Conservation (phyloP, 1,140 invertebrate species). For the Lepidurus arcticus region DNA sequence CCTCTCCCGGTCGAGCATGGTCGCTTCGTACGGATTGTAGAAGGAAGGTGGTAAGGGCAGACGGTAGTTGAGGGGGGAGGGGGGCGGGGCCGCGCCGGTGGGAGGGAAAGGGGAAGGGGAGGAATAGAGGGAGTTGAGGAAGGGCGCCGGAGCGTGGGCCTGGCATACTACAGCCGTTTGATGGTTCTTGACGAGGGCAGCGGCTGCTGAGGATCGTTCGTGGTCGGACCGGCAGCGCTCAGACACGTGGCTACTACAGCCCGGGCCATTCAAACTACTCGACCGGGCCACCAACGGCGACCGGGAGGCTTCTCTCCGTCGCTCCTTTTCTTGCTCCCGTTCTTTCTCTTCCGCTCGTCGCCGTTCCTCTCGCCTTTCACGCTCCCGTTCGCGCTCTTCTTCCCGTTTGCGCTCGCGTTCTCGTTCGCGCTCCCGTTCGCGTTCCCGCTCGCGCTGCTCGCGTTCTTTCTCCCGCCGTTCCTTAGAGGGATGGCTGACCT, state of each 20-base stretch:
- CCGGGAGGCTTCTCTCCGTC: conserved; percentile 18
- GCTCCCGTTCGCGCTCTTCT: conserved; percentile 13
- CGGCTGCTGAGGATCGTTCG: neutral
- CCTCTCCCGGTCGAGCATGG: neutral
- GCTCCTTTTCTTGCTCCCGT: conserved; percentile 35
- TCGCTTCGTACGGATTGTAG: neutral
- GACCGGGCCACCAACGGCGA: conserved; percentile 25
- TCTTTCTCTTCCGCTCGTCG: conserved; percentile 33
- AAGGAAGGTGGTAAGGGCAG: neutral
- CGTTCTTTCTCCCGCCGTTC: conserved; percentile 36
- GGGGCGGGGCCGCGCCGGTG: neutral
- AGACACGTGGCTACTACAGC: neutral
- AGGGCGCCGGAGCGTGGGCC: neutral
- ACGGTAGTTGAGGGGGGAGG: neutral
- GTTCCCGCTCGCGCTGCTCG: conserved; percentile 43
- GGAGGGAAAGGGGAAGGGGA: conserved; percentile 34
- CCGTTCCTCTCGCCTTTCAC: conserved; percentile 27
- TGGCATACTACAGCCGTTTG: neutral
- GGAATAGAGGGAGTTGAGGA: conserved; percentile 28
- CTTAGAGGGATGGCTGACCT: conserved; percentile 47
- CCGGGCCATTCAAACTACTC: conserved; percentile 25
- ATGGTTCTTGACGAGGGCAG: neutral
- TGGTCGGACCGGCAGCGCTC: conserved; percentile 23
- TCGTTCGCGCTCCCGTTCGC: conserved; percentile 43
- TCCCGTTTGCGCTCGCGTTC: conserved; percentile 18